Evolutionary conservation across 2,888 invertebrate genomes (phyloP).

Genomic region (Andrena flavipes): DNA sequence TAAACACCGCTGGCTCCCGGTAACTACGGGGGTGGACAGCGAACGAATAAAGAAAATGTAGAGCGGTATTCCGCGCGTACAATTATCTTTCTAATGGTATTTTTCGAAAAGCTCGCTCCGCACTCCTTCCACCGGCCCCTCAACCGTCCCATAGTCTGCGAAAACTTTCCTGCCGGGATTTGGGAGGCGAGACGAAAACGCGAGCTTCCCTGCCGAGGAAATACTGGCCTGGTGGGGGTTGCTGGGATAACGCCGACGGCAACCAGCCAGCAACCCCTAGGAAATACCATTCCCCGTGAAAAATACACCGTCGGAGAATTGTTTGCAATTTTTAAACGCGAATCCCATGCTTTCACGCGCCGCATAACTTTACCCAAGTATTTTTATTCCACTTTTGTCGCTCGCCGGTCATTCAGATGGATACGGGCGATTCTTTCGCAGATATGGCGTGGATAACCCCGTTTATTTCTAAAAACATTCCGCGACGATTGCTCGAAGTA

Average conservation of each 20-base stretch:
- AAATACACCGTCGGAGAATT: slow-evolving; percentile 51
- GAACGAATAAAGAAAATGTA: slow-evolving; percentile 81
- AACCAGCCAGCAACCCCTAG: slow-evolving; percentile 63
- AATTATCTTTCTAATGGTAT: slow-evolving; percentile 84
- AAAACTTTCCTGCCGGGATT: slow-evolving; percentile 82
- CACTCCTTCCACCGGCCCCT: background rate
- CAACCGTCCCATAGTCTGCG: slow-evolving; percentile 50
- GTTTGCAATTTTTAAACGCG: slow-evolving; percentile 53
- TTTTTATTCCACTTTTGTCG: background rate
- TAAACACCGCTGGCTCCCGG: slow-evolving; percentile 5
- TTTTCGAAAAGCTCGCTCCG: slow-evolving; percentile 77
- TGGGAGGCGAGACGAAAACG: slow-evolving; percentile 80
- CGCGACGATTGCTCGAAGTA: background rate
- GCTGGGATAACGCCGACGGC: slow-evolving; percentile 66
- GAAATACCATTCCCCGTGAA: slow-evolving; percentile 58
- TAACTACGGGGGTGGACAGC: slow-evolving; percentile 12
- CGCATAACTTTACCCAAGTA: slow-evolving; percentile 21
- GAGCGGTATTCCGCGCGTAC: slow-evolving; percentile 80
- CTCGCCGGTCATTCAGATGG: background rate
- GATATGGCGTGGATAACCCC: background rate
- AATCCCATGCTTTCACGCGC: slow-evolving; percentile 23
- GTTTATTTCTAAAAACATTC: background rate
- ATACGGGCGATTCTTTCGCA: background rate
- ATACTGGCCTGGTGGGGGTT: slow-evolving; percentile 69
- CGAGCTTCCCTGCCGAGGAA: slow-evolving; percentile 73